Conservation (phyloP, 2,797 vertebrate genomes). For the Hephaestus fuliginosus region DNA sequence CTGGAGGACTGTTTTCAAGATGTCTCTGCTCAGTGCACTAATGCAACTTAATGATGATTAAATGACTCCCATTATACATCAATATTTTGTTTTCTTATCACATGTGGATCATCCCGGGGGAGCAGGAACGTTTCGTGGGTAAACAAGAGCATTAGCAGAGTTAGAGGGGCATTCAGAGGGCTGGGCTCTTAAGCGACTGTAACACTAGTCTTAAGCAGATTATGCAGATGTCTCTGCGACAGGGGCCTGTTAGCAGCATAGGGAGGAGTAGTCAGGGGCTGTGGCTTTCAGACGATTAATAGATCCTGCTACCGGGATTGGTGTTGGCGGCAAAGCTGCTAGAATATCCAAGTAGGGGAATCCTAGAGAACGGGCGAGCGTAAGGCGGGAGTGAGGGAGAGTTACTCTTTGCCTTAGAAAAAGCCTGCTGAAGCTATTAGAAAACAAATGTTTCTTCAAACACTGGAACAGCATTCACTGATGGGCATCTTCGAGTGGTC, state of each 20-base stretch:
- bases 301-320: constrained; percentile 74
- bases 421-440: constrained; percentile 45
- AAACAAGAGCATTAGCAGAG: constrained; percentile 78
- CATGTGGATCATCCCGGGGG: constrained; percentile 45
- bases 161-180: constrained; percentile 72
- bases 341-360: constrained; percentile 78
- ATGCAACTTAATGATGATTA: background rate
- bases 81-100: constrained; percentile 45
- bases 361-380: constrained; percentile 49
- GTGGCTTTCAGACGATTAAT: constrained; percentile 79
- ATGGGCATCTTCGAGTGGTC: constrained; percentile 10
- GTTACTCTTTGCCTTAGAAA: constrained; percentile 37
- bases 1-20: background rate
- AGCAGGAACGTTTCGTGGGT: constrained; percentile 54
- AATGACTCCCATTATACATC: constrained; percentile 8
- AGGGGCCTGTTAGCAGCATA: constrained; percentile 70
- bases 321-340: constrained; percentile 68
- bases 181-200: constrained; percentile 72
- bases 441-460: constrained; percentile 36
- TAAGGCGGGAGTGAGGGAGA: constrained; percentile 34
- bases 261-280: constrained; percentile 74
- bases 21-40: constrained; percentile 3
- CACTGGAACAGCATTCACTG: constrained; percentile 13
- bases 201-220: constrained; percentile 90
- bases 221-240: constrained; percentile 84